Conservation (phyloP, 2,888 invertebrate genomes). For the Frankliniella fusca region DNA sequence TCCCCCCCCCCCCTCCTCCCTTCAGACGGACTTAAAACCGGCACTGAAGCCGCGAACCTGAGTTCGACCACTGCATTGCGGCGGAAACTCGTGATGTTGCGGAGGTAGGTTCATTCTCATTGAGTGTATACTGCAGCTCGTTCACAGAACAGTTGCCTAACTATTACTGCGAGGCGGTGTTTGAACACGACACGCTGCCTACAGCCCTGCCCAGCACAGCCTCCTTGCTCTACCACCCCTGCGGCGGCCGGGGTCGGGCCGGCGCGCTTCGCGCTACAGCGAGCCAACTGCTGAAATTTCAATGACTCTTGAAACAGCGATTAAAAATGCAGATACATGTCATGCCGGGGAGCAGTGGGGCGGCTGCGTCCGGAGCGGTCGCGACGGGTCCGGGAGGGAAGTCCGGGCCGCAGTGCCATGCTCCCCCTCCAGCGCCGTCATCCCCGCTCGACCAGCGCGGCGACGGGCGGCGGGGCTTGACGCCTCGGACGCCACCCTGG, state of each 20-base stretch:
- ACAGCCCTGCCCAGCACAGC: no score
- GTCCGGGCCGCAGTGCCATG: no score
- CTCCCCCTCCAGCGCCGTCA: background rate
- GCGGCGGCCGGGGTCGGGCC: background rate
- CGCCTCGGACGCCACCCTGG: background rate
- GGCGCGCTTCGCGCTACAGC: background rate
- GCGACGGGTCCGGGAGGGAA: no score
- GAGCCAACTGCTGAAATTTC: background rate
- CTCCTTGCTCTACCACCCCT: background rate
- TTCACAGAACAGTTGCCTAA: no score
- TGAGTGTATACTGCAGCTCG: no score
- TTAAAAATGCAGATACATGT: slow-evolving; percentile 1
- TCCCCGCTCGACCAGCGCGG: background rate
- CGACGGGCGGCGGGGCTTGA: background rate
- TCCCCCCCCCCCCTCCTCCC: no score
- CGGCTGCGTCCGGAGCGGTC: background rate
- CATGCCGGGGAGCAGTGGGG: background rate
- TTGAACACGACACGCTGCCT: background rate
- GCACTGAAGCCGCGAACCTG: no score
- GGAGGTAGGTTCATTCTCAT: no score
- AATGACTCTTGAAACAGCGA: background rate
- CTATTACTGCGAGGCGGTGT: no score
- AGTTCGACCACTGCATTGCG: no score
- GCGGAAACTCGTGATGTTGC: no score
- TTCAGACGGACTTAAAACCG: no score